These are phyloP conservation scores for Pseudomyrmex dendroicus DNA, from an alignment of 1,140 invertebrate species.

Conservation along the genomic window DNA sequence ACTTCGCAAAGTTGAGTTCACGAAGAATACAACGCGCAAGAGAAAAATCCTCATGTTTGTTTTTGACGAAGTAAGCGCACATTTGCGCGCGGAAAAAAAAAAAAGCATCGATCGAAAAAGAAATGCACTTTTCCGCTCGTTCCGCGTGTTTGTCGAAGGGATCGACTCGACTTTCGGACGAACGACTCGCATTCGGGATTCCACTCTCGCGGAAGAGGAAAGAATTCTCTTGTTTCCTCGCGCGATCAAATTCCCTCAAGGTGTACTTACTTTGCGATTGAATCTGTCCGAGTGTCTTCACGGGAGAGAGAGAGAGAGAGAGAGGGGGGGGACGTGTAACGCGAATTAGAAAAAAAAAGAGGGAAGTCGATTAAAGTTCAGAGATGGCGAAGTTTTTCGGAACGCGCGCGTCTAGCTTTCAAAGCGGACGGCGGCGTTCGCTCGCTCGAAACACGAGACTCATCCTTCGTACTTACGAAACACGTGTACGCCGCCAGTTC, in stretches of 20 bases:
- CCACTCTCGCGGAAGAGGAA: not conserved
- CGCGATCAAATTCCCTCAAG: slow-evolving; percentile 27
- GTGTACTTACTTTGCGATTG: slow-evolving; percentile 7
- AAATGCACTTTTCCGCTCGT: slow-evolving; percentile 30
- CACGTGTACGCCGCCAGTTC: too few species aligned
- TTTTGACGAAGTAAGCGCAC: too few species aligned
- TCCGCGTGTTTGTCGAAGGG: slow-evolving; percentile 32
- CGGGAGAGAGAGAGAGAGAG: too few species aligned
- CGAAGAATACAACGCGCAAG: not conserved
- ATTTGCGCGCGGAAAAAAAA: not conserved
- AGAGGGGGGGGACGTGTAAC: not conserved
- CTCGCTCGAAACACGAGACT: not conserved
- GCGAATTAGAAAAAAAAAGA: not conserved
- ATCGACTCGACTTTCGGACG: slow-evolving; percentile 32
- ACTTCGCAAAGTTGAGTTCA: not conserved
- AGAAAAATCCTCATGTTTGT: slow-evolving; percentile 8
- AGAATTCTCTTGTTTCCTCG: not conserved
- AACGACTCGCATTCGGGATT: slow-evolving; percentile 53
- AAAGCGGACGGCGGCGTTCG: not conserved
- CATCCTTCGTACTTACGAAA: not conserved
- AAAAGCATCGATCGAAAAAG: slow-evolving; percentile 35
- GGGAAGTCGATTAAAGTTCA: not conserved
- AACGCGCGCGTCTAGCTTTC: not conserved
- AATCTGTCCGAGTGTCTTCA: slow-evolving; percentile 1
- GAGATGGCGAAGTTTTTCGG: not conserved